Percentiles rank a stretch among this genome's conserved stretches.
Conservation (phyloP, 2,797 vertebrate genomes). For the Cyprinella venusta region DNA sequence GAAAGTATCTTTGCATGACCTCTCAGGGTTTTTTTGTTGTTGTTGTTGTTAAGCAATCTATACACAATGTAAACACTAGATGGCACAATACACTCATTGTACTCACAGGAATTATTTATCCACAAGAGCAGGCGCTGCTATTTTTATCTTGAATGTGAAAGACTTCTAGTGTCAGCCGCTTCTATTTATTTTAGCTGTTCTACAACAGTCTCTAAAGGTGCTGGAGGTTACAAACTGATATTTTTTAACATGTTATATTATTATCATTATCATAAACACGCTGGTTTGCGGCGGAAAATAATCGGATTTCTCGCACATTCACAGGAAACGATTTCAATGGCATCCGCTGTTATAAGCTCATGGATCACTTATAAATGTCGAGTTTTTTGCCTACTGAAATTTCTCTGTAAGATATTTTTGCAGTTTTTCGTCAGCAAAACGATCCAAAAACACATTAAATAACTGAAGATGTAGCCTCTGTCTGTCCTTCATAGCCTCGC, state of each 20-base stretch:
- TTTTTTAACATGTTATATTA: not conserved
- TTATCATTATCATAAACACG: not conserved
- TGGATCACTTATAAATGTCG: not conserved
- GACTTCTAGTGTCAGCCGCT: not conserved
- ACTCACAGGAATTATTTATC: not conserved
- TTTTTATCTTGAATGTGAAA: not conserved
- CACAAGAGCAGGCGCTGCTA: not conserved
- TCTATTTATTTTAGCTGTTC: not conserved
- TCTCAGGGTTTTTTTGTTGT: not conserved
- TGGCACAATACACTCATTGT: slow-evolving; percentile 69
- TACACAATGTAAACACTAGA: slow-evolving; percentile 69
- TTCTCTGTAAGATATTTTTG: not conserved
- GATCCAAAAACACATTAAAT: not conserved
- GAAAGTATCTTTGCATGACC: not conserved
- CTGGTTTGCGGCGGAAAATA: not conserved
- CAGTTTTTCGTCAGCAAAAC: not conserved
- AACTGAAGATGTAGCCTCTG: not conserved
- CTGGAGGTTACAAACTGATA: not conserved
- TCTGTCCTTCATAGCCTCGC: not conserved
- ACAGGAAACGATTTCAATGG: not conserved
- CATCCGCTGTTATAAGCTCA: not conserved
- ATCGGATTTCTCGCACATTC: not conserved
- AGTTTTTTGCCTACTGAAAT: not conserved
- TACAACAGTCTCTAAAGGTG: not conserved
- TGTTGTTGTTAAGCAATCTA: not conserved